These are phyloP conservation scores for Tarsius wallacei DNA, from an alignment of 2,797 vertebrate species.

Conservation along the genomic window DNA sequence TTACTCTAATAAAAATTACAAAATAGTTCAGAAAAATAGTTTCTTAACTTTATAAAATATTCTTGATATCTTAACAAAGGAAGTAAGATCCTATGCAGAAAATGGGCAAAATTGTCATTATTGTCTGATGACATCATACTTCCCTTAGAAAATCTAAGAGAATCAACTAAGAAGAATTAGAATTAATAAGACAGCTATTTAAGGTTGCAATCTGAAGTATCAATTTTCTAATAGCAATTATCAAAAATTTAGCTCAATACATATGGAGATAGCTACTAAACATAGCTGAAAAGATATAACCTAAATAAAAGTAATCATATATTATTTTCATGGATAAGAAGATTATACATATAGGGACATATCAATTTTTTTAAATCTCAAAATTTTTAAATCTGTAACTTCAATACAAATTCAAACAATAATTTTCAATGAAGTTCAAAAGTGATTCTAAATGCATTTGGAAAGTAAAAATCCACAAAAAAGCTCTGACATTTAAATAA, in stretches of 20 bases:
- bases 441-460: slow-evolving; percentile 28
- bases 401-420: not conserved
- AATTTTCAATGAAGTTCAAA: not conserved
- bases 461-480: not conserved
- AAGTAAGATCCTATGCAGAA: not conserved
- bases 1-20: not conserved
- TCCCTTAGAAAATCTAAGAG: not conserved
- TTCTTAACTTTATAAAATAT: not conserved
- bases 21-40: slow-evolving; percentile 8
- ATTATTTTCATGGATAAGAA: not conserved
- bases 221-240: not conserved
- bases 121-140: not conserved
- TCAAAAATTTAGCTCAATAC: not conserved
- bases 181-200: slow-evolving; percentile 23
- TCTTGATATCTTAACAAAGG: not conserved
- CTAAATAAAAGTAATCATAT: not conserved
- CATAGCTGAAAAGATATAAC: not conserved
- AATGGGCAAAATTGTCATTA: not conserved
- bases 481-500: not conserved
- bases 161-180: not conserved
- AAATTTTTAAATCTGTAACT: not conserved
- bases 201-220: not conserved
- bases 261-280: not conserved
- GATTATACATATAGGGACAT: not conserved
- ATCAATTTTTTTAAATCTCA: not conserved